These are phyloP conservation scores for Drosophila biarmipes DNA, from an alignment of 1,140 invertebrate species.

Conservation along the genomic window DNA sequence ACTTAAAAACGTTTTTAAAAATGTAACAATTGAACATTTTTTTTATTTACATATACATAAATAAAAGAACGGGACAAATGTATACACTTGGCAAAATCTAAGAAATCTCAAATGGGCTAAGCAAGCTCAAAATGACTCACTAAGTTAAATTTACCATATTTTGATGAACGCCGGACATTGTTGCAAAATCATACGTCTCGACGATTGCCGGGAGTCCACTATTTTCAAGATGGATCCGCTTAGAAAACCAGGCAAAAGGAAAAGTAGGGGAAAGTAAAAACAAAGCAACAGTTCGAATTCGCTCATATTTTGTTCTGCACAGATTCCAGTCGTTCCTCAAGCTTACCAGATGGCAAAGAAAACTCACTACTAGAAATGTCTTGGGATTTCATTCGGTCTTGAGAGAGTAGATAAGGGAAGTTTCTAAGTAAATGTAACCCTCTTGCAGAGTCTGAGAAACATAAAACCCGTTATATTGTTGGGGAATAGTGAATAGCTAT, in stretches of 20 bases:
- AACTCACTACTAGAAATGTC: conserved; percentile 49
- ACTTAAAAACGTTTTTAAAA: too few relatives aligned
- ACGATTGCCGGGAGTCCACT: neutral
- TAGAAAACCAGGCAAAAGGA: conserved; percentile 1
- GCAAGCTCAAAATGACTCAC: conserved; percentile 19
- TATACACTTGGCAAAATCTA: neutral
- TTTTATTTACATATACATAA: too few relatives aligned
- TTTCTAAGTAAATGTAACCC: conserved; percentile 8
- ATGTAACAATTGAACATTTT: too few relatives aligned
- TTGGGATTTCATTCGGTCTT: conserved; percentile 1
- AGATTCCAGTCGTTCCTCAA: conserved; percentile 12
- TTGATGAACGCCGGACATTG: conserved; percentile 43
- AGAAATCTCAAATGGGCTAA: neutral
- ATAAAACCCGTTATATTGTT: neutral
- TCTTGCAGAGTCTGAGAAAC: neutral
- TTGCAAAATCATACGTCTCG: conserved; percentile 33
- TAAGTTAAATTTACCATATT: conserved; percentile 56
- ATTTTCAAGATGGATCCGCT: conserved; percentile 5
- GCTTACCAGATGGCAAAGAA: conserved; percentile 18
- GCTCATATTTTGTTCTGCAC: conserved; percentile 64
- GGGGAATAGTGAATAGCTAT: too few relatives aligned
- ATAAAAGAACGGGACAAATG: too few relatives aligned
- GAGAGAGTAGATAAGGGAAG: conserved; percentile 20
- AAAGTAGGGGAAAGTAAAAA: conserved; percentile 38
- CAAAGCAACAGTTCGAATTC: conserved; percentile 69